Base-by-base conservation (phyloP, 2,888 invertebrate genomes). In the Steinernema hermaphroditum region DNA sequence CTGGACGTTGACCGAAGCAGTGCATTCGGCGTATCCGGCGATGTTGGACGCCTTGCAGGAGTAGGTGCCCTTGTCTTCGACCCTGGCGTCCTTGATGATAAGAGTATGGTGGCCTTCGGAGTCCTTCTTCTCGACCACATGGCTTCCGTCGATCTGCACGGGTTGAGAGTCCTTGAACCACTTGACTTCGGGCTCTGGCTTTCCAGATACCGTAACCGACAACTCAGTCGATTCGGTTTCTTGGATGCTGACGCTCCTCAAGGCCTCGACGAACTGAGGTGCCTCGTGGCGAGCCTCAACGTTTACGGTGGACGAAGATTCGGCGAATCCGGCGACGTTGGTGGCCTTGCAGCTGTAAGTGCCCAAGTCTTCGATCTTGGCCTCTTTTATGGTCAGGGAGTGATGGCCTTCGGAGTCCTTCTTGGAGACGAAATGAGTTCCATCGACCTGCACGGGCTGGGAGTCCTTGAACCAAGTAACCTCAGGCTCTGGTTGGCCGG, bases 41-140 rank as follows among this genome's bases (percentile, higher is more conserved):
- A 41, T 41, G 46, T 75, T 75, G 37, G 69, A 90, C 0, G 96
- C 96, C 0, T 95, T 94, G 85, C 96, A 96, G 0, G 95, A 94
- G 87, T 96, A 96, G 34, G 94, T 90, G 0, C 96, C 96, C 2
- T 94, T 94, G 87, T 96, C 96, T 87, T 94, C 94, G 0, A 94
- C 94, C 86, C 92, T 92, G 14, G 95, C 94, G 85, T 95, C 94
- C 87, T 94, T 93, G 89, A 97, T 94, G n/a, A 94, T 93, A 73
- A 97, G 89, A 6, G 94, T 94, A 22, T 75, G 75, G 0, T 93
- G 93, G 87, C 96, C 96, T 86, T 94, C 50, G 14, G 44, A 62
- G 19, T n/a, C 57, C 32, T 43, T 50, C 37, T 68, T 34, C 16
- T 62, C 49, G 14, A 75, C 49, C n/a, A 70, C 44, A 16, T 69